phyloP scores from a whole-genome alignment of 2,888 invertebrate genomes.

The Ariolimax columbianus region DNA sequence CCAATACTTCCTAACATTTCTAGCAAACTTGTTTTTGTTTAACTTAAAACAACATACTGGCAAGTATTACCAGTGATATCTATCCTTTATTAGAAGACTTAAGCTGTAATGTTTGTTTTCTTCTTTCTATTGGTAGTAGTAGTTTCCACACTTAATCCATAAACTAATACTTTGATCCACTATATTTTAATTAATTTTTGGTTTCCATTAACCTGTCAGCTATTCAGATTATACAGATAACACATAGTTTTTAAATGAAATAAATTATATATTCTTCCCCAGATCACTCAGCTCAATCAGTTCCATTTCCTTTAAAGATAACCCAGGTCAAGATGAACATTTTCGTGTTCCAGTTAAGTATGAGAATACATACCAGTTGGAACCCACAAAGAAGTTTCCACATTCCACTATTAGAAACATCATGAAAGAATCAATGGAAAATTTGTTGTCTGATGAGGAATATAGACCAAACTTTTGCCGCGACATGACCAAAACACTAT shows the following conservation, averaged over 20 bases:
- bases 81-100: not conserved
- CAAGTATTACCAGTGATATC: too few species aligned
- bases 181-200: too few species aligned
- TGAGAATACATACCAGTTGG: slow-evolving; percentile 77
- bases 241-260: not conserved
- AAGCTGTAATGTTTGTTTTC: not conserved
- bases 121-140: too few species aligned
- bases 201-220: too few species aligned
- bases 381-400: slow-evolving; percentile 72
- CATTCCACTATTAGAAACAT: slow-evolving; percentile 69
- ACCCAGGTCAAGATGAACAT: slow-evolving; percentile 72
- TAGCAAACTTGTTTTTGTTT: too few species aligned
- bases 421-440: slow-evolving; percentile 75
- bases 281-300: slow-evolving; percentile 77
- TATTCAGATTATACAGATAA: not conserved
- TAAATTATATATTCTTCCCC: not conserved
- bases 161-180: too few species aligned
- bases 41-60: too few species aligned
- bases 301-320: slow-evolving; percentile 77
- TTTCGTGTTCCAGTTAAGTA: slow-evolving; percentile 66
- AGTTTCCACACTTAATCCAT: too few species aligned
- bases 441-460: slow-evolving; percentile 75
- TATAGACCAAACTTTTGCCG: slow-evolving; percentile 77
- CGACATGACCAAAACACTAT: slow-evolving; percentile 78
- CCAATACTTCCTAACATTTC: too few species aligned